These are phyloP conservation scores for Mastomys natalensis DNA, from an alignment of 2,113 vertebrate species.

Conservation along the genomic window DNA sequence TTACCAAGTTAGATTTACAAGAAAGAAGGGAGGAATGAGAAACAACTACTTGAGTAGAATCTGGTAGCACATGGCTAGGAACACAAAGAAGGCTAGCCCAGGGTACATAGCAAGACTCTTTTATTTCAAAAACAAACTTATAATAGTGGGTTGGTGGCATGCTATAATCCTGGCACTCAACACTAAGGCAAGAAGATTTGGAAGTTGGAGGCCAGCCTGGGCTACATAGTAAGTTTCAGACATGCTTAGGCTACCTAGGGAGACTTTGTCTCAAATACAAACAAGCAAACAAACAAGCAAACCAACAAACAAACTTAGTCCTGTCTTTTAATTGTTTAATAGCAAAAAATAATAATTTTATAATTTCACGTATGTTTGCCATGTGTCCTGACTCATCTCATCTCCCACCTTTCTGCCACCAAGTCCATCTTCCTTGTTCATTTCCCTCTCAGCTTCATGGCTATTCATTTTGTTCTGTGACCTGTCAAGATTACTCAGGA, in stretches of 20 bases:
- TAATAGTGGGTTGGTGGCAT: not conserved
- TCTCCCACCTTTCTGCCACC: not conserved
- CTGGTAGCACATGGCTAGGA: not conserved
- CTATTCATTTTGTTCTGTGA: not conserved
- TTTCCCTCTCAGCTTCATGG: not conserved
- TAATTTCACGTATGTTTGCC: not conserved
- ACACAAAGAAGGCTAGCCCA: not conserved
- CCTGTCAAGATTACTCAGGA: not conserved
- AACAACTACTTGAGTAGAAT: not conserved
- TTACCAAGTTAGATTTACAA: not conserved
- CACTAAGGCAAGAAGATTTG: not conserved
- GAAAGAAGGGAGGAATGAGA: not conserved
- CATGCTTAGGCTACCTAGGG: not conserved
- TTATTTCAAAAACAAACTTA: not conserved
- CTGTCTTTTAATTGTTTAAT: not conserved
- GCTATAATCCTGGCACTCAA: not conserved
- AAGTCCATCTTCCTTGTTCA: not conserved
- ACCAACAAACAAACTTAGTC: not conserved
- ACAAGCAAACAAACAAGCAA: not conserved
- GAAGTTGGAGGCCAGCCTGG: not conserved
- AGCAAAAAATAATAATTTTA: not conserved
- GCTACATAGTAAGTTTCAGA: not conserved
- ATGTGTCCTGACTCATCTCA: no score
- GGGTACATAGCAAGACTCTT: not conserved
- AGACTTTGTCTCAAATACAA: not conserved